Evolutionary conservation across 1,140 invertebrate genomes (phyloP).

Genomic region (Geopemphigus sp.): DNA sequence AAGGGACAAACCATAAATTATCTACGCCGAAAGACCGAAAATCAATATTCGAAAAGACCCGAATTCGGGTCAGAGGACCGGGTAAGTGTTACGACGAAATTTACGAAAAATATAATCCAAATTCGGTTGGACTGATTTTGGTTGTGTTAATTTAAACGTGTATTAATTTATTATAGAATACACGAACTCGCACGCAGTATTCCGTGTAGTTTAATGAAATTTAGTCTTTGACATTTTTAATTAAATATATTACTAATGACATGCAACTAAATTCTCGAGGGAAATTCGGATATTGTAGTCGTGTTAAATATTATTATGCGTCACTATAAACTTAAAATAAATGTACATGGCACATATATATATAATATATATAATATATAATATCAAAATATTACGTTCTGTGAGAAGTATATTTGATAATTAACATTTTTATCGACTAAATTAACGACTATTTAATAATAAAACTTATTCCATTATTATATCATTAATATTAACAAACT

Average conservation of each 20-base stretch:
- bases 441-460: background rate
- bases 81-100: background rate
- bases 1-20: slow-evolving; percentile 35
- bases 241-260: slow-evolving; percentile 9
- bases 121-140: background rate
- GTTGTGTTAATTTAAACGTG: background rate
- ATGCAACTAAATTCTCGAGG: slow-evolving; percentile 14
- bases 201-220: slow-evolving; percentile 7
- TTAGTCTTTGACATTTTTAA: slow-evolving; percentile 12
- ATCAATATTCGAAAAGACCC: slow-evolving; percentile 38
- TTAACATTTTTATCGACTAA: background rate
- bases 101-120: slow-evolving; percentile 5
- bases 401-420: background rate
- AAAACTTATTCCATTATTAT: background rate
- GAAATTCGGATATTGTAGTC: background rate
- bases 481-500: background rate
- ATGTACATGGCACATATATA: too few relatives aligned
- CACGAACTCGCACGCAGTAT: background rate
- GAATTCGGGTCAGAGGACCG: slow-evolving; percentile 1
- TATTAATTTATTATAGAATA: slow-evolving; percentile 1
- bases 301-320: background rate
- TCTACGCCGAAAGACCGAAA: slow-evolving; percentile 27
- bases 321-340: background rate
- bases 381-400: background rate
- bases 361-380: too few relatives aligned